Base-by-base conservation (phyloP, 1,140 invertebrate species). In the Pseudomyrmex gracilis region DNA sequence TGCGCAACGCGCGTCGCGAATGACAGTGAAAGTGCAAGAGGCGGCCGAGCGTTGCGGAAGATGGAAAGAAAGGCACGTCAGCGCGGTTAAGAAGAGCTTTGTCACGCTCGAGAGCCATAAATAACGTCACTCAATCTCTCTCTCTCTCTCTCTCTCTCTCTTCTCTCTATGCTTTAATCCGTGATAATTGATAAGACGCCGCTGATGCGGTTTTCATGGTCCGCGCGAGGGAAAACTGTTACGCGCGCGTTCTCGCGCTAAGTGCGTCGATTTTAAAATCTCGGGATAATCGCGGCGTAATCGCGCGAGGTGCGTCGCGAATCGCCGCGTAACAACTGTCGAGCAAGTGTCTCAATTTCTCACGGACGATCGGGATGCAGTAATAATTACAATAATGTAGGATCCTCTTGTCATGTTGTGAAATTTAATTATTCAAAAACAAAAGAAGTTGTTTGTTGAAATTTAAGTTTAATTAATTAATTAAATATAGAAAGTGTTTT, bases 121-220 rank as follows among this genome's bases (percentile, higher is more conserved):
- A 78, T 58, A 58, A 78, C 51, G 20, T 24, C 1, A 24, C 15
- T 58, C 43, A 4, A 24, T 74, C 12, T 60, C 10, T 60, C 24
- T 58, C 13, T 45, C 24, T 55, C 43, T 80, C 2, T 71, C 43
- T 80, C 22, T 60, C 15, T 71, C 4, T 78, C 12, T 80, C 2
- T 43, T 1, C n/a, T 53, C 17, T 55, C n/a, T 17, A 13, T 58
- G 13, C 9, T 15, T 76, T 20, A 7, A 13, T 24, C 17, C 47
- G 8, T 61, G 55, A 58, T 80, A 71, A 80, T 71, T 58, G 66
- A 80, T 60, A 80, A 71, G 51, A 4, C 34, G 49, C 34, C 34
- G 51, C 66, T 45, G 5, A 34, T 34, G 43, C 51, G 53, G 12
- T 70, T 78, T 68, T 34, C 15, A 47, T n/a, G 51, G 53, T 57